Conservation (phyloP, 2,113 vertebrate genomes). For the Alectura lathami region DNA sequence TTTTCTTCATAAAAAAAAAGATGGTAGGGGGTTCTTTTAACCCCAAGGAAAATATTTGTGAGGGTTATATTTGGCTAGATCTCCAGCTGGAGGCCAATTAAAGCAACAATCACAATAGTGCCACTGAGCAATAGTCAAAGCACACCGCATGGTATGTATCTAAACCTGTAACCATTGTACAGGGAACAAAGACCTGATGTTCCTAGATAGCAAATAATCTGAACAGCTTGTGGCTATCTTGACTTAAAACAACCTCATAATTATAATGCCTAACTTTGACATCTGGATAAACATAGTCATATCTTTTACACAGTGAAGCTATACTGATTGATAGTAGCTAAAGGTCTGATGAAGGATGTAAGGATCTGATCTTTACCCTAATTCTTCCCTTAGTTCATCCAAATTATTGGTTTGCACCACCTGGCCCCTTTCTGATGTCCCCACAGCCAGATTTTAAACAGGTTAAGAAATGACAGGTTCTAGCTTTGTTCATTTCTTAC, state of each 20-base stretch:
- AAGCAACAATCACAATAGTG: not conserved
- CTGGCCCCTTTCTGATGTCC: not conserved
- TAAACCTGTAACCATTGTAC: not conserved
- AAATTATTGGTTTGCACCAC: not conserved
- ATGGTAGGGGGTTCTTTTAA: not conserved
- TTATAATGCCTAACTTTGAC: not conserved
- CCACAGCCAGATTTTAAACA: not conserved
- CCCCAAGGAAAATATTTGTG: not conserved
- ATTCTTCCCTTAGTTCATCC: not conserved
- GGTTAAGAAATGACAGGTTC: not conserved
- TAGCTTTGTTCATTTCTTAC: constrained; percentile 17
- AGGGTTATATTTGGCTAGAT: not conserved
- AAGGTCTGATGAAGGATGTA: not conserved
- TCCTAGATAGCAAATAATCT: not conserved
- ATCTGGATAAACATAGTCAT: not conserved
- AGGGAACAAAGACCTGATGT: not conserved
- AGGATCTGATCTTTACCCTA: not conserved
- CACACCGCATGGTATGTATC: not conserved
- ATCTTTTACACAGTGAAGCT: constrained; percentile 8
- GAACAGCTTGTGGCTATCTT: not conserved
- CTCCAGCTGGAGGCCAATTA: not conserved
- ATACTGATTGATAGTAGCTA: not conserved
- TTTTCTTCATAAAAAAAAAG: not conserved
- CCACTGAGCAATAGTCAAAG: not conserved
- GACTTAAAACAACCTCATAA: constrained; percentile 16